Evolutionary conservation across 2,888 invertebrate genomes (phyloP), one percentile per base, ranked within the genome.

Genomic region (Phaonia tiefii): DNA sequence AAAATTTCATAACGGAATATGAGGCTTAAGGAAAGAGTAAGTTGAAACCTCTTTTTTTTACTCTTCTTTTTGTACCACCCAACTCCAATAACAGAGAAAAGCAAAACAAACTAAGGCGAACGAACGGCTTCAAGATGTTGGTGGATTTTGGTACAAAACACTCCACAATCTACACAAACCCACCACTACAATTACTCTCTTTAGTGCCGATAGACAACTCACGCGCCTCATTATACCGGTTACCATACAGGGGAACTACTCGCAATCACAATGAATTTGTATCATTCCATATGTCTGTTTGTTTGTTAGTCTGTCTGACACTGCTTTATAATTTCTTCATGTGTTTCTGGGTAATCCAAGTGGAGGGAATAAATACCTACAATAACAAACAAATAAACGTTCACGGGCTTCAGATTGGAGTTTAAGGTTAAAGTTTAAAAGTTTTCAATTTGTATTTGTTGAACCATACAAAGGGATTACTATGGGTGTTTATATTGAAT

Each of bases 191-290:
- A 3, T 31, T 31, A 31, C 31, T n/a, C n/a, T n/a, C n/a, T 3
- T 31, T 31, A 8, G 4, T 5, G 31, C 31, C 8, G 31, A 31
- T n/a, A n/a, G n/a, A 31, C 31, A 20, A 60, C 31, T 60, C 60
- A 31, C 63, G 63, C 13, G 63, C 17, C 60, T 66, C n/a, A 10
- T 63, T 26, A 76, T 69, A 76, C 80, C 72, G 72, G 80, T 80
- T 80, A 69, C 56, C 20, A 65, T 80, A 76, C 3, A 31, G 3
- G 31, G 31, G 4, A 31, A 31, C 31, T 31, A 31, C 31, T 31
- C 31, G 8, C 31, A 31, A 31, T 31, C 31, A 31, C 31, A 31
- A 31, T 31, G 31, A 31, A 31, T 31, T 31, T 31, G 31, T 5
- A 31, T 31, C 31, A 31, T 8, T 31, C 31, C 31, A 31, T 8